These are phyloP conservation scores for Diadophis punctatus DNA, from an alignment of 2,113 vertebrate species.

Conservation along the genomic window DNA sequence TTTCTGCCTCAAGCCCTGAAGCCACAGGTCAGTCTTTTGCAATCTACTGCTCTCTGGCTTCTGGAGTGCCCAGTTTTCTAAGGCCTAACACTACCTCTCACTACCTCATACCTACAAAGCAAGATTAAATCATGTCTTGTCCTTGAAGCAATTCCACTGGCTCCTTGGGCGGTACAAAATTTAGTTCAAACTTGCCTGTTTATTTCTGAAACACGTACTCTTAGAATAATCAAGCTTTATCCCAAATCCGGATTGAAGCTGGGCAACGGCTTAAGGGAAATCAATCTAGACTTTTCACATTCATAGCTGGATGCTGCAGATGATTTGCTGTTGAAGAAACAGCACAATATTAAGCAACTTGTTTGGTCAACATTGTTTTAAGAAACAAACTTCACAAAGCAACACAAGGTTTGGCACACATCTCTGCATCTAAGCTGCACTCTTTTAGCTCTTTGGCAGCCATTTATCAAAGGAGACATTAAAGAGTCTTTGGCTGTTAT, in stretches of 20 bases:
- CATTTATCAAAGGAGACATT: neutral
- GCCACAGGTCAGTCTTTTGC: neutral
- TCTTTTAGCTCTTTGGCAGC: neutral
- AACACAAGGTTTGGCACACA: neutral
- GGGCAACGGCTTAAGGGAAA: neutral
- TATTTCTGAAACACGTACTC: neutral
- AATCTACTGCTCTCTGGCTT: neutral
- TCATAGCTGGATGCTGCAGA: neutral
- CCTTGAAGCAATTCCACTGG: neutral
- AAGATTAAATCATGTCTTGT: neutral
- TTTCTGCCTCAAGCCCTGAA: neutral
- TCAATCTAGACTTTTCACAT: neutral
- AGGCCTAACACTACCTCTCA: neutral
- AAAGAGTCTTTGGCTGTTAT: neutral
- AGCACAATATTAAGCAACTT: neutral
- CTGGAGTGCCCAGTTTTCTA: neutral
- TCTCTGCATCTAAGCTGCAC: neutral
- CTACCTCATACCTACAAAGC: neutral
- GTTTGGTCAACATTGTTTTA: neutral
- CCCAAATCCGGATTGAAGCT: neutral
- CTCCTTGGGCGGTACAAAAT: neutral
- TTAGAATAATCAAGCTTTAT: neutral
- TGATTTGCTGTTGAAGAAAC: neutral
- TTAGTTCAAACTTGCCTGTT: constrained; percentile 7
- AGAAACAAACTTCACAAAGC: neutral